Evolutionary conservation across 2,888 invertebrate genomes (phyloP), one percentile per base, ranked within the genome.

Genomic region (Toxonevra muliebris): DNA sequence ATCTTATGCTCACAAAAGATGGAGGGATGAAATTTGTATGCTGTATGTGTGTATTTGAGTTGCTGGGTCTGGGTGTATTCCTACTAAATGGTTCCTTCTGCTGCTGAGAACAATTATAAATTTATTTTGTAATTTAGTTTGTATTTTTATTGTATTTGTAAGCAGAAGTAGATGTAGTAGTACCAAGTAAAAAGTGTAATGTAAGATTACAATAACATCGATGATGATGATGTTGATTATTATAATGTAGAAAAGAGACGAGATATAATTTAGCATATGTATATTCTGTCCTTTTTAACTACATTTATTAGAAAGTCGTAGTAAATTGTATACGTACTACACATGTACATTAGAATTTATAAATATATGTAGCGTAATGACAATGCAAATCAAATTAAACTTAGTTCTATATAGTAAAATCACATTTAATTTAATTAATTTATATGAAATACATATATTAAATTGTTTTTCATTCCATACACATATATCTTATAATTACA

Each of bases 111-210:
- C 77, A 79, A 79, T 79, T 79, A 79, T 79, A 79, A 79, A 79
- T 79, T 79, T 78, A 77, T 78, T 79, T 79, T 79, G 79, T 79
- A 79, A 79, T 79, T 79, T 79, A 79, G 79, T 79, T 79, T 76
- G 77, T 77, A 57, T 61, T 66, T 57, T 41, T 58, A 30, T 59
- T 48, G 48, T 48, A 48, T 15, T 30, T 30, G 30, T 30, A 48
- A 48, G 48, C 15, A 48, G n/a, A 15, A 48, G 48, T 48, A 5
- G 48, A 10, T 10, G 13, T 11, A 48, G 48, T 48, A 48, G 48
- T 15, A 30, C 7, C 30, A 30, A 30, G 30, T 30, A 30, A 30
- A 30, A 30, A 30, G 30, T 30, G 30, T 30, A 30, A 30, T 30
- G 30, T 30, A 30, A 30, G 30, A 30, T 30, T 30, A 30, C 30